These are phyloP conservation scores for Pipistrellus pygmaeus DNA, from an alignment of 2,797 vertebrate species.

Conservation along the genomic window DNA sequence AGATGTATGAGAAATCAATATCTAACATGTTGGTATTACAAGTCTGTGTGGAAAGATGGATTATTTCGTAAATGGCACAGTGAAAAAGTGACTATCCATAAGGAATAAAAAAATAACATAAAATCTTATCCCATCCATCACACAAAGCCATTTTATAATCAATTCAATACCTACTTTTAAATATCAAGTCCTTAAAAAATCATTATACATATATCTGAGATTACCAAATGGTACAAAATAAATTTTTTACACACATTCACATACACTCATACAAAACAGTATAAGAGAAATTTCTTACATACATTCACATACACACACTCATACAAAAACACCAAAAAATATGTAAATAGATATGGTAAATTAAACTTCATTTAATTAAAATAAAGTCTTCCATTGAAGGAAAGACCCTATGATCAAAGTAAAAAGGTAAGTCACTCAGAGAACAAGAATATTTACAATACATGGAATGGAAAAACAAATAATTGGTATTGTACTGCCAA, in stretches of 20 bases:
- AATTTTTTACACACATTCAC: neutral
- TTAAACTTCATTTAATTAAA: constrained; percentile 7
- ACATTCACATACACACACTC: neutral
- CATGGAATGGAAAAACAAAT: neutral
- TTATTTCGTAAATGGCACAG: neutral
- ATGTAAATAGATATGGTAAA: neutral
- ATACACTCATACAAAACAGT: neutral
- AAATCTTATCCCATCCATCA: neutral
- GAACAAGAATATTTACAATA: neutral
- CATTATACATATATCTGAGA: neutral
- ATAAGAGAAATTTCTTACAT: neutral
- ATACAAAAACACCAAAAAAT: neutral
- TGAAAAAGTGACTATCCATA: neutral
- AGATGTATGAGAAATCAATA: neutral
- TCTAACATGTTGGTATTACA: neutral
- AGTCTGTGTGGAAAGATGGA: neutral
- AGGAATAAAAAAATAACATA: neutral
- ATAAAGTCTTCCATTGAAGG: neutral
- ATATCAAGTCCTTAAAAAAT: constrained; percentile 33
- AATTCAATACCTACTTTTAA: neutral
- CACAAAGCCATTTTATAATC: neutral
- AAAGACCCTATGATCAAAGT: neutral
- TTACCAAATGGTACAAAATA: neutral
- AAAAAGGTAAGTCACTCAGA: neutral
- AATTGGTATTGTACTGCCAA: neutral